phyloP scores from a whole-genome alignment of 2,797 vertebrate genomes.

The Knipowitschia caucasica region DNA sequence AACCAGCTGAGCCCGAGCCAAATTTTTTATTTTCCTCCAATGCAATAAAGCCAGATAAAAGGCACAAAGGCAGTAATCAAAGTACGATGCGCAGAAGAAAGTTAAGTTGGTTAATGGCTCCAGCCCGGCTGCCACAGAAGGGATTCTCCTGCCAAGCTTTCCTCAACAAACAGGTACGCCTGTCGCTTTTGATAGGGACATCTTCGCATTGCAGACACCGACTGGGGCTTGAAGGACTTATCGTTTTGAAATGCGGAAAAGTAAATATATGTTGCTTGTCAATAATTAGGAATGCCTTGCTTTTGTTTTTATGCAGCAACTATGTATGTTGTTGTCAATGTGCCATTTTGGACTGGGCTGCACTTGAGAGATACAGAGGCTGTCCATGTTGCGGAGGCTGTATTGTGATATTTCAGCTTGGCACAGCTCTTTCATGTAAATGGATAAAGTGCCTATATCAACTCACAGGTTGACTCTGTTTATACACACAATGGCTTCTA shows the following conservation, averaged over 20 bases:
- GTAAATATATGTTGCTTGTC: conserved; percentile 79
- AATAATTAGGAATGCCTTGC: conserved; percentile 75
- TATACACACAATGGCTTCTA: conserved; percentile 47
- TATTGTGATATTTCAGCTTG: conserved; percentile 66
- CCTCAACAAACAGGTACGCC: conserved; percentile 71
- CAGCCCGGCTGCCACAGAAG: conserved; percentile 40
- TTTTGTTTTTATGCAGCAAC: conserved; percentile 73
- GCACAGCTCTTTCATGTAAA: conserved; percentile 66
- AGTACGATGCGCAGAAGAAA: conserved; percentile 28
- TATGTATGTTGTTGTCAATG: conserved; percentile 75
- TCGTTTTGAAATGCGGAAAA: conserved; percentile 71
- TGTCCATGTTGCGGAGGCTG: conserved; percentile 59
- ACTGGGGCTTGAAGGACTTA: conserved; percentile 71
- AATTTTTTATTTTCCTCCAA: conserved; percentile 9
- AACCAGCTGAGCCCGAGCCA: conserved; percentile 15
- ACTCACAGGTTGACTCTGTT: conserved; percentile 50
- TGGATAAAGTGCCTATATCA: conserved; percentile 64
- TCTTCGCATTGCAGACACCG: conserved; percentile 68
- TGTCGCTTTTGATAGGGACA: conserved; percentile 72
- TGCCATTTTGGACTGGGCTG: conserved; percentile 75
- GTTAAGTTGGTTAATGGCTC: conserved; percentile 58
- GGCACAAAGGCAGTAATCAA: conserved; percentile 48
- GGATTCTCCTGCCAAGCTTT: conserved; percentile 60
- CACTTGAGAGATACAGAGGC: conserved; percentile 74
- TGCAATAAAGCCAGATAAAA: conserved; percentile 32